phyloP scores from a whole-genome alignment of 2,888 invertebrate species.

The Clivina fossor region DNA sequence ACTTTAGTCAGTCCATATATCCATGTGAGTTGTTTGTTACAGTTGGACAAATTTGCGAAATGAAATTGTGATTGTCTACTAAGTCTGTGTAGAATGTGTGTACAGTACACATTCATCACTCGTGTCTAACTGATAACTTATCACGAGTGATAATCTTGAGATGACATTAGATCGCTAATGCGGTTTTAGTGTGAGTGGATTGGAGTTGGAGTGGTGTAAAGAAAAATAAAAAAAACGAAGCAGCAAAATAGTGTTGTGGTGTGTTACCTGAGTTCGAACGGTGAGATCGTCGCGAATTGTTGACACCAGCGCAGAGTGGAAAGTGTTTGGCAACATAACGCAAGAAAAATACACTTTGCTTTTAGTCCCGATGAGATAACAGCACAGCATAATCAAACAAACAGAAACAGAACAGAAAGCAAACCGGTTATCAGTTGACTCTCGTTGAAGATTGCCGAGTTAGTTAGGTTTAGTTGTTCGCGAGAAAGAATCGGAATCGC shows the following conservation, averaged over 20 bases:
- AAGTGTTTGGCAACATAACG: too few relatives aligned
- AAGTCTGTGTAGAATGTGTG: neutral
- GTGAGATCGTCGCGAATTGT: neutral
- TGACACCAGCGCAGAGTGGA: neutral
- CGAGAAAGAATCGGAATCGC: too few relatives aligned
- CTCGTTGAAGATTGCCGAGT: too few relatives aligned
- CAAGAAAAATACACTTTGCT: too few relatives aligned
- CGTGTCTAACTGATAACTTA: conserved; percentile 33
- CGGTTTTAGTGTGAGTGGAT: neutral
- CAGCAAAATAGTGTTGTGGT: conserved; percentile 12
- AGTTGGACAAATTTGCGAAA: conserved; percentile 6
- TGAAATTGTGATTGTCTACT: conserved; percentile 1
- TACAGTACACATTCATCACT: too few relatives aligned
- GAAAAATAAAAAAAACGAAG: conserved; percentile 10
- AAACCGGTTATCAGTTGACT: too few relatives aligned
- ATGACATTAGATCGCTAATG: neutral
- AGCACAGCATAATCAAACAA: too few relatives aligned
- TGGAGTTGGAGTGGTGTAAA: neutral
- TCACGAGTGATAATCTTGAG: conserved; percentile 27
- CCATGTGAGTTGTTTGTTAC: conserved; percentile 7
- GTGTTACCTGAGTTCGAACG: neutral
- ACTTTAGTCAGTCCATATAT: neutral
- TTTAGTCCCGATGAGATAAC: too few relatives aligned
- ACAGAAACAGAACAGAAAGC: too few relatives aligned
- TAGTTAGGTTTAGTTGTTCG: too few relatives aligned